Evolutionary conservation across 2,113 vertebrate genomes (phyloP).

Genomic region (Struthidea cinerea): DNA sequence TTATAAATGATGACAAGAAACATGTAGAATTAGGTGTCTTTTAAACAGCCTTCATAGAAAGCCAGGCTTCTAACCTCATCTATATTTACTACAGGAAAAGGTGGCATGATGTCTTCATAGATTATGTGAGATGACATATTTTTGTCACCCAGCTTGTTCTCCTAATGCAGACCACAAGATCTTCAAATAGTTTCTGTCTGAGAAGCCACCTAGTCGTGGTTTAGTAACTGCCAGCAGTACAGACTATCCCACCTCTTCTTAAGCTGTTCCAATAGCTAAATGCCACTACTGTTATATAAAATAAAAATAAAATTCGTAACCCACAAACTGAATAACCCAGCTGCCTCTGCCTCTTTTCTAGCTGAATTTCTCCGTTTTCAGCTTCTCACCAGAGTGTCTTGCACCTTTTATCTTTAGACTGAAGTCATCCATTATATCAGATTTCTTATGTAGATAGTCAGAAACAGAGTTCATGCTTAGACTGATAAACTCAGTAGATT

Average conservation of each 20-base stretch:
- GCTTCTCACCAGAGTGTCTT: not conserved
- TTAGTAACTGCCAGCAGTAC: conserved; percentile 16
- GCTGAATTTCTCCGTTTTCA: not conserved
- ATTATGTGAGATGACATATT: conserved; percentile 5
- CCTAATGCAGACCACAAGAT: not conserved
- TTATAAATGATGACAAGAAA: not conserved
- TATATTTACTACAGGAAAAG: conserved; percentile 16
- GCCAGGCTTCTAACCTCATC: not conserved
- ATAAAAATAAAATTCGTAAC: conserved; percentile 2
- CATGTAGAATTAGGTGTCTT: not conserved
- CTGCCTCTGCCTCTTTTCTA: not conserved
- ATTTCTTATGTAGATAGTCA: not conserved
- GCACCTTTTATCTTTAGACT: not conserved
- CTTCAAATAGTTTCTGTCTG: conserved; percentile 35
- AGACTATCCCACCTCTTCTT: conserved; percentile 20
- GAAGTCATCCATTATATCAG: not conserved
- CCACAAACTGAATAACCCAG: not conserved
- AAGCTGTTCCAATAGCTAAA: conserved; percentile 1
- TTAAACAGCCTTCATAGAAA: not conserved
- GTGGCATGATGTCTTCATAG: not conserved
- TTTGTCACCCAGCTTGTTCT: conserved; percentile 16
- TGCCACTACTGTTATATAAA: not conserved
- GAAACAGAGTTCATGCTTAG: not conserved
- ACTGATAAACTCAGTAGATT: not conserved
- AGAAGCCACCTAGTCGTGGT: conserved; percentile 3